A percentile compares a stretch with the other conserved stretches of the same genome.
phyloP scores from a whole-genome alignment of 2,797 vertebrate species.

The Acanthiza pusilla region DNA sequence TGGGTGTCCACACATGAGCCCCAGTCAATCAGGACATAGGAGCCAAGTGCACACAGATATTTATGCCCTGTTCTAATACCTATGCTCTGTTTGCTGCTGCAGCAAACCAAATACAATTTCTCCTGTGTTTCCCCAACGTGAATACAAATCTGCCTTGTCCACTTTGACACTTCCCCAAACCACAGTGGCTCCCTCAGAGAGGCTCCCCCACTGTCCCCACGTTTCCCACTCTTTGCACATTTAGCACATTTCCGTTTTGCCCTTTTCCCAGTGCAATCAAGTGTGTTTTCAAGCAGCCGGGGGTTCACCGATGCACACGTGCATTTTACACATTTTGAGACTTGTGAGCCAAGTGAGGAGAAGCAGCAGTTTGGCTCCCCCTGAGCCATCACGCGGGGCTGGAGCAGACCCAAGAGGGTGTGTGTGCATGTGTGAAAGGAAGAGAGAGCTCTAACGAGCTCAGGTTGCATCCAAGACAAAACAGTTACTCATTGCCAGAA shows the following conservation, averaged over 20 bases:
- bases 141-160: not conserved
- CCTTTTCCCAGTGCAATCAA: not conserved
- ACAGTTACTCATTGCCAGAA: slow-evolving; percentile 67
- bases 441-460: not conserved
- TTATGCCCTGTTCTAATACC: not conserved
- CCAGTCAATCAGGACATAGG: not conserved
- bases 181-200: not conserved
- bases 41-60: not conserved
- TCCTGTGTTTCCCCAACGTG: fast-evolving
- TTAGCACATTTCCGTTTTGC: not conserved
- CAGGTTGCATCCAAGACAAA: slow-evolving; percentile 53
- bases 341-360: not conserved
- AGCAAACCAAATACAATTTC: not conserved
- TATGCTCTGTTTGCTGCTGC: not conserved
- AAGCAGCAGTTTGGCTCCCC: not conserved
- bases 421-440: slow-evolving; percentile 1
- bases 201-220: not conserved
- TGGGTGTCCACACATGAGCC: not conserved
- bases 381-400: not conserved
- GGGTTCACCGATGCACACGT: not conserved
- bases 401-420: slow-evolving; percentile 18
- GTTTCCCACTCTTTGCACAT: not conserved
- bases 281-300: not conserved
- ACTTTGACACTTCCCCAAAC: not conserved
- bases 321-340: not conserved